phyloP scores from a whole-genome alignment of 2,113 vertebrate species.

The Ornithorhynchus anatinus region DNA sequence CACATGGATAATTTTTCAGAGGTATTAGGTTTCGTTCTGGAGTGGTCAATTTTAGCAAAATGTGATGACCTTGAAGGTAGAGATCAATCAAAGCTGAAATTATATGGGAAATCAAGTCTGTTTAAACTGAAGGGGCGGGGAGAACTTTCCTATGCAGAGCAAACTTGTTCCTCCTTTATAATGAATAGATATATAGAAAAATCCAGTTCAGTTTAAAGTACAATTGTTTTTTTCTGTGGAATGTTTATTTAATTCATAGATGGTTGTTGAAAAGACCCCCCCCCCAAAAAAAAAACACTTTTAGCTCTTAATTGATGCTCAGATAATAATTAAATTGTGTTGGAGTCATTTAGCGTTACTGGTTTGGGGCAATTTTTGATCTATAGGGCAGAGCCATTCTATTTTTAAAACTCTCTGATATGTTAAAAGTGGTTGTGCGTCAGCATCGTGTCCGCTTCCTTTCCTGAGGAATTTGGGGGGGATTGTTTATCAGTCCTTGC shows the following conservation, averaged over 20 bases:
- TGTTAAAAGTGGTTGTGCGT: slow-evolving; percentile 77
- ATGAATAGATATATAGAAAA: neutral
- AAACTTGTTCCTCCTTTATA: neutral
- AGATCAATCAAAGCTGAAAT: slow-evolving; percentile 1
- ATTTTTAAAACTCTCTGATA: slow-evolving; percentile 78
- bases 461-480: slow-evolving; percentile 81
- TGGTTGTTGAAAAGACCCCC: no score
- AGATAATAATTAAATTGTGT: no score
- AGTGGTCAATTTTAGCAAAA: slow-evolving; percentile 7
- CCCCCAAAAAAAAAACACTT: no score
- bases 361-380: slow-evolving; percentile 59
- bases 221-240: slow-evolving; percentile 22
- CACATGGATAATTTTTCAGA: neutral
- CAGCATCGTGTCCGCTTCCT: slow-evolving; percentile 85
- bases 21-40: neutral
- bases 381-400: slow-evolving; percentile 69
- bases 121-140: slow-evolving; percentile 34
- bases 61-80: neutral
- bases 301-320: no score
- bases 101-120: slow-evolving; percentile 42
- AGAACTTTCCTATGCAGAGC: slow-evolving; percentile 30
- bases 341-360: no score
- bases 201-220: neutral
- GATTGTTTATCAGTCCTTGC: slow-evolving; percentile 85
- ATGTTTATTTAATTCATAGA: neutral